phyloP scores from a whole-genome alignment of 2,113 vertebrate genomes.

The Lynx canadensis region DNA sequence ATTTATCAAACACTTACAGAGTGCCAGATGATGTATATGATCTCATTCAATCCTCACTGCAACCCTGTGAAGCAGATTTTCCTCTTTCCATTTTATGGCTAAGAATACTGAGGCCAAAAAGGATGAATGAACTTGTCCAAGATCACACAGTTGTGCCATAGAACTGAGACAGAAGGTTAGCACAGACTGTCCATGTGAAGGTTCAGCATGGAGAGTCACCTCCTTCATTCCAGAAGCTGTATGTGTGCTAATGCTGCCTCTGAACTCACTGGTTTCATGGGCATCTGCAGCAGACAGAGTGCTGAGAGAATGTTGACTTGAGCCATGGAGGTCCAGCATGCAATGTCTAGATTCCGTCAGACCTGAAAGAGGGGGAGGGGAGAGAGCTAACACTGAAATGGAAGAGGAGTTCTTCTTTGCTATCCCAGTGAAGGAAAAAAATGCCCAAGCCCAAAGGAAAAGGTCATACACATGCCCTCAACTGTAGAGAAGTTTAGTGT shows the following conservation, averaged over 20 bases:
- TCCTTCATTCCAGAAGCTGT: neutral
- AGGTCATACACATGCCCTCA: neutral
- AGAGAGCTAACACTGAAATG: neutral
- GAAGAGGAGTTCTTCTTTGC: neutral
- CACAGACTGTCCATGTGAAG: neutral
- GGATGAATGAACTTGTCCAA: neutral
- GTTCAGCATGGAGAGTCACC: neutral
- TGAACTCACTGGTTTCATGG: neutral
- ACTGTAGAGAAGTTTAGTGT: neutral
- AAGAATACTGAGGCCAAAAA: neutral
- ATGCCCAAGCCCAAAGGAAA: neutral
- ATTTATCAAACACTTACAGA: neutral
- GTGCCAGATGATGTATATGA: neutral
- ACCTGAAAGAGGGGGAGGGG: neutral
- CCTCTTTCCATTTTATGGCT: constrained; percentile 28
- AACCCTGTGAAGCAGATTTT: neutral
- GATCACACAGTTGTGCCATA: neutral
- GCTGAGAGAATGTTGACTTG: neutral
- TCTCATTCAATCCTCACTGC: neutral
- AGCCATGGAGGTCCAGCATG: neutral
- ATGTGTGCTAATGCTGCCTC: neutral
- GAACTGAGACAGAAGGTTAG: neutral
- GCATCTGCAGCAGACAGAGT: neutral
- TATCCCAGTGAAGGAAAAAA: neutral
- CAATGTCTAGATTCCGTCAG: neutral